Conservation (phyloP, 2,797 vertebrate species). For the Cryptoprocta ferox region DNA sequence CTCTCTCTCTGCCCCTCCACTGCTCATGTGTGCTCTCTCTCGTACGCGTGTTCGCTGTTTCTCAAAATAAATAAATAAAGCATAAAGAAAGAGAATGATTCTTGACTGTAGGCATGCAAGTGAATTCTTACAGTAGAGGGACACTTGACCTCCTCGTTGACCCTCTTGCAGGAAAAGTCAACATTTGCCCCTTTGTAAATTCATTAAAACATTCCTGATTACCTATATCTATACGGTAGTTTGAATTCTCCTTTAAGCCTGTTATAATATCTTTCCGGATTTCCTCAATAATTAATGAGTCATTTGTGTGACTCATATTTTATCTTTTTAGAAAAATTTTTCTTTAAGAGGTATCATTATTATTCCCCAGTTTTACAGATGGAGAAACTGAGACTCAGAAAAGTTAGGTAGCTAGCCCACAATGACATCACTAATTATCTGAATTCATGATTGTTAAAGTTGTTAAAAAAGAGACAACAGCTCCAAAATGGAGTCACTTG, state of each 20-base stretch:
- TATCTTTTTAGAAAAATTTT: background rate
- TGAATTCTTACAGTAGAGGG: background rate
- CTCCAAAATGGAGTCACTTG: background rate
- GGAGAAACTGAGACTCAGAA: background rate
- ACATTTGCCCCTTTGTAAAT: background rate
- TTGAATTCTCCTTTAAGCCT: background rate
- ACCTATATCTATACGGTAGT: background rate
- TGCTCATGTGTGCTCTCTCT: too few species aligned
- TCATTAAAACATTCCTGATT: background rate
- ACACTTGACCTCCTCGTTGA: background rate
- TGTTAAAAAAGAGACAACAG: background rate
- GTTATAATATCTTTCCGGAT: background rate
- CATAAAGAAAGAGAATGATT: background rate
- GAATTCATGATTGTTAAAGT: background rate
- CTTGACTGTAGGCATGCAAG: background rate
- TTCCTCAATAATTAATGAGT: constrained; percentile 26
- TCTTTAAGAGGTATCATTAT: background rate
- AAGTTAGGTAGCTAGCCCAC: background rate
- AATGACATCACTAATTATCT: background rate
- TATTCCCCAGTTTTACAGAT: background rate
- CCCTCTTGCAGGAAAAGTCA: background rate
- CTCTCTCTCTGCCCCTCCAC: too few species aligned
- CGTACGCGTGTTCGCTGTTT: too few species aligned
- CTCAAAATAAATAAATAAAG: too few species aligned
- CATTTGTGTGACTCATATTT: constrained; percentile 16